A percentile compares a stretch with the other conserved stretches of the same genome.
These are phyloP conservation scores for Kuschelorhynchus macadamiae DNA, from an alignment of 2,888 invertebrate species.

Conservation along the genomic window DNA sequence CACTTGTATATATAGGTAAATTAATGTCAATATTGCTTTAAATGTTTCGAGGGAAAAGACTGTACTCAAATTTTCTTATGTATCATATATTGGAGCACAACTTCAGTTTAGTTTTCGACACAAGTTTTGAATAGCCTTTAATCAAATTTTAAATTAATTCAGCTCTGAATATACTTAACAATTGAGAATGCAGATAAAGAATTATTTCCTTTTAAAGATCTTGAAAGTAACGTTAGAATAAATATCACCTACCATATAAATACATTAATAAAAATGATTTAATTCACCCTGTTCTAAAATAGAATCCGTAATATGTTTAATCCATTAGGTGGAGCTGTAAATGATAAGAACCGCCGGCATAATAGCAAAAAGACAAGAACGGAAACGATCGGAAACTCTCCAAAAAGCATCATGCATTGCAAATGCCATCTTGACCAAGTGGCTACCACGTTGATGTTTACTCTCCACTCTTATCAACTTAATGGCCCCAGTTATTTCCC, in stretches of 20 bases:
- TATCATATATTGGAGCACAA: no score
- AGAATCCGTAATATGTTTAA: conserved; percentile 37
- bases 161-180: no score
- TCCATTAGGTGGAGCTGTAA: conserved; percentile 38
- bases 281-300: conserved; percentile 7
- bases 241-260: no score
- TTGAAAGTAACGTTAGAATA: no score
- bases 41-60: no score
- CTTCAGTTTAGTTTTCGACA: no score
- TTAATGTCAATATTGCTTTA: no score
- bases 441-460: conserved; percentile 58
- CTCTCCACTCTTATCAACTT: conserved; percentile 62
- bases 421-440: conserved; percentile 62
- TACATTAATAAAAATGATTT: background rate
- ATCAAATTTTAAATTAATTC: no score
- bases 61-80: no score
- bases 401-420: conserved; percentile 62
- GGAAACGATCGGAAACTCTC: conserved; percentile 13
- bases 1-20: no score
- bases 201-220: no score
- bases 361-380: conserved; percentile 24
- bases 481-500: conserved; percentile 60
- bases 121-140: no score
- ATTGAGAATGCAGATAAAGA: background rate
- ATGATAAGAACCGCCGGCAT: conserved; percentile 27